Evolutionary conservation across 2,797 vertebrate genomes (phyloP), one percentile per base, ranked within the genome.

Genomic region (Lepilemur septentrionalis): DNA sequence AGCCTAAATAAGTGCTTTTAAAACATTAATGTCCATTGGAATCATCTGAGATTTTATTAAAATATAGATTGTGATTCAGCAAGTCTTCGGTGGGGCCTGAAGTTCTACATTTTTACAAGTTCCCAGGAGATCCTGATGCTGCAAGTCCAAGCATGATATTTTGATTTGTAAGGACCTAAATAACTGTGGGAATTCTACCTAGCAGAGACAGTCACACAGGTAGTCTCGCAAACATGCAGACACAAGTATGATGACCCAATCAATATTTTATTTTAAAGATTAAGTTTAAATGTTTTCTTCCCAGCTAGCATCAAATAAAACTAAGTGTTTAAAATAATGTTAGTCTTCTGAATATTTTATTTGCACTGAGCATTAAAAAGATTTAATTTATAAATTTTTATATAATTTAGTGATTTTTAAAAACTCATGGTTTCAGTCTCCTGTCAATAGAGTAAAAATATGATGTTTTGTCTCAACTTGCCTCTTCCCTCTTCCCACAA

Each of bases 401-500:
- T 82, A 41, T 46, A 63, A 69, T 28, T 52, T 25, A 41, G 20
- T 85, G 17, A 32, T 50, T 63, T 55, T 72, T 78, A 63, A 87
- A 55, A 22, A 76, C n/a, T 20, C 67, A 46, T 3, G n/a, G 6
- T 25, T 38, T 81, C 57, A 23, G 12, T 82, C 8, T 89, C 17
- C 28, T 89, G 28, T 69, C 63, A 89, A 63, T 50, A 75, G 13
- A 70, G 22, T 95, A n/a, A 89, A 97, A 76, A 91, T 89, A 41
- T 2, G 28, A 76, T 35, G 10, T 13, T 12, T 5, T 32, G 38
- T 43, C 46, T 83, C 35, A 73, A 41, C 25, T 69, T 69, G 41
- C 25, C 11, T 94, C 48, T 61, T 94, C 25, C 17, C 2, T 86
- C 9, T 93, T 38, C 7, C 14, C 4, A 32, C 30, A n/a, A 70